Evolutionary conservation across 35 echinoderm and acorn worm genomes (phyloP), one percentile per base, ranked within the genome.

Genomic region (Holothuria glaberrima): DNA sequence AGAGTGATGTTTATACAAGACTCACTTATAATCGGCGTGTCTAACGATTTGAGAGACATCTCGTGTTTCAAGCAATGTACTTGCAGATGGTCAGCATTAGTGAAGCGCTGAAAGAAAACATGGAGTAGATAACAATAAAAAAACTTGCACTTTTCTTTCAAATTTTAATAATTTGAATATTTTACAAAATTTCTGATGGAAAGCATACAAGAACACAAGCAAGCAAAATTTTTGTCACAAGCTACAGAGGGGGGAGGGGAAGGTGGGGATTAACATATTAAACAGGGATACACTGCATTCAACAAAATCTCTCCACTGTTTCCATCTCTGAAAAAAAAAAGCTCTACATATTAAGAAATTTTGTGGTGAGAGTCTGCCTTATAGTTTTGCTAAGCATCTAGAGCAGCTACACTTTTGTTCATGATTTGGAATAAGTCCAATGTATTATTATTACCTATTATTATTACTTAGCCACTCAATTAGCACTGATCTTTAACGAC

Each of bases 21-120:
- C 91, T 84, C 80, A 97, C 94, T 92, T 50, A 97, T 97, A 67
- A 97, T 66, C 14, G 94, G 94, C 38, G 94, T 97, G 48, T 97
- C 94, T 16, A 97, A 84, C 0, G 94, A 93, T 38, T 93, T 97
- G 16, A 93, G 88, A 3, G 90, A 82, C 90, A 94, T 92, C 26
- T 97, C 95, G 89, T 97, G 95, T 74, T 97, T 97, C 80, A 71
- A 46, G 9, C 87, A 65, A 71, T 97, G 95, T 2, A 97, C 95
- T 27, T 91, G 89, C 36, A 97, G 87, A 58, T 97, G 95, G 71
- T 97, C 95, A 71, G 94, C 92, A 90, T 97, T 97, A 22, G 87
- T 89, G 90, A 97, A 97, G 68, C 87, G 90, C 95, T 97, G 71
- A 31, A 33, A 71, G 12, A 76, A 82, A 68, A 45, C 62, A 25